Evolutionary conservation across 2,797 vertebrate species (phyloP).

Genomic region (Cottoperca gobio): DNA sequence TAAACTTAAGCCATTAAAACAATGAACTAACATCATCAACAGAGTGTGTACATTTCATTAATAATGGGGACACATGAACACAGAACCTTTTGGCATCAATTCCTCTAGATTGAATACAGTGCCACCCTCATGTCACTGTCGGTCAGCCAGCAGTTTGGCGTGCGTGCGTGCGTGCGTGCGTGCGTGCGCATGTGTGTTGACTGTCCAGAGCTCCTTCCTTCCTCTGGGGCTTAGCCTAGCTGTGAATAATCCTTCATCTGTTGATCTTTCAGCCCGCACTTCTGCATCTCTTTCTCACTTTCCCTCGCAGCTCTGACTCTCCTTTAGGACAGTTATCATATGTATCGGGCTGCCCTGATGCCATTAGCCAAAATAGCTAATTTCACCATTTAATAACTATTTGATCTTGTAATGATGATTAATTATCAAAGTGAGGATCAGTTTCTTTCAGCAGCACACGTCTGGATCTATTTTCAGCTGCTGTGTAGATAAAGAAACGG

Average conservation of each 20-base stretch:
- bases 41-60: background rate
- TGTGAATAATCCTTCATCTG: slow-evolving; percentile 82
- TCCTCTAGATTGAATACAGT: slow-evolving; percentile 29
- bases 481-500: no score
- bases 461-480: no score
- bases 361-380: background rate
- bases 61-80: background rate
- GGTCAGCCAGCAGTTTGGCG: slow-evolving; percentile 42
- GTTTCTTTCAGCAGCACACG: background rate
- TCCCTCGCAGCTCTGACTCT: background rate
- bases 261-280: slow-evolving; percentile 63
- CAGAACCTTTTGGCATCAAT: slow-evolving; percentile 13
- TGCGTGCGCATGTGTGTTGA: slow-evolving; percentile 27
- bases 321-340: background rate
- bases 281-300: slow-evolving; percentile 46
- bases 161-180: slow-evolving; percentile 12
- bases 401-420: background rate
- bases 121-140: slow-evolving; percentile 10
- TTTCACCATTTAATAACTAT: background rate
- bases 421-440: background rate
- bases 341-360: background rate
- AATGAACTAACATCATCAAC: no score
- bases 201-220: slow-evolving; percentile 56
- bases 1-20: no score
- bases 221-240: slow-evolving; percentile 61